Evolutionary conservation across 2,797 vertebrate species (phyloP), one percentile per base, ranked within the genome.

Genomic region (Arctocebus calabarensis): DNA sequence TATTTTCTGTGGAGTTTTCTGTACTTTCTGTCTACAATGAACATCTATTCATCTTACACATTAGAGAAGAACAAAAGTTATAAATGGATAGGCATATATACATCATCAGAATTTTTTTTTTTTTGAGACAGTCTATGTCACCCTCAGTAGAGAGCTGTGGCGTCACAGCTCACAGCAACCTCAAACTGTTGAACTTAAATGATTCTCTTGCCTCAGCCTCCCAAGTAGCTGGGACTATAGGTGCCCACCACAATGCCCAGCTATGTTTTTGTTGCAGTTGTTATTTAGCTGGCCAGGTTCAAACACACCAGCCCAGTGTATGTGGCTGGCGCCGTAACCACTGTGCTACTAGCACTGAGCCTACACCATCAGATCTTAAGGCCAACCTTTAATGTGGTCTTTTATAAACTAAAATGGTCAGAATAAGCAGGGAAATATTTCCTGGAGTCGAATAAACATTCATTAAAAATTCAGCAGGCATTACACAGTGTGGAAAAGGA

Each of bases 1-100:
- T 59, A 68, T 82, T 92, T 84, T 83, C 88, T 94, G 88, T 45
- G 43, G 57, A 70, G 66, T 84, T 75, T 88, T 37, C 73, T 55
- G 27, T 79, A 81, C 4, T 87, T 88, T 85, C n/a, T 91, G 79
- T 92, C 90, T 82, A 88, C 62, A 70, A 13, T 23, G 11, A 84
- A 22, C 7, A 13, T 77, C 43, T 48, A 37, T 48, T 59, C 71
- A 81, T 61, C 43, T 85, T 37, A 32, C 4, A 23, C 34, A 85
- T 27, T 64, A 73, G 40, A 83, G 32, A 95, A 91, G 29, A 73
- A 84, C 2, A 86, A n/a, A 91, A 88, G 43, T 82, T 70, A 71
- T 29, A 66, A 79, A 57, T 48, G 16, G 14, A 74, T 55, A 59
- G 20, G 1, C 34, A 77, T 27, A 52, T 19, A 75, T 14, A 55